Evolutionary conservation across 1,140 invertebrate genomes (phyloP).

Genomic region (Drosophila teissieri): DNA sequence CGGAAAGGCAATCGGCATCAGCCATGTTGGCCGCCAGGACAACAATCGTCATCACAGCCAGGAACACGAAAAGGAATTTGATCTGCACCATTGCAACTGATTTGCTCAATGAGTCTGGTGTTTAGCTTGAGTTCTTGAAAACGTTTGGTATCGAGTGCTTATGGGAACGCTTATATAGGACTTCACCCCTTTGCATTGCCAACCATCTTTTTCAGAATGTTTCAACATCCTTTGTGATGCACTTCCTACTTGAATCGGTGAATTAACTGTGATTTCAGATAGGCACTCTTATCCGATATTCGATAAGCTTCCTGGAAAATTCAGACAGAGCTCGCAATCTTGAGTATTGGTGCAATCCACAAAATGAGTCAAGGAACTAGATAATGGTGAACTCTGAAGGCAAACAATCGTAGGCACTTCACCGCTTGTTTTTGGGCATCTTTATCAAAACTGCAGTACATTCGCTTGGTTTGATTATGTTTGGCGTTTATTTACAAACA

Average conservation of each 20-base stretch:
- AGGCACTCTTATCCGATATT: background rate
- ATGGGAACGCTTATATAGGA: background rate
- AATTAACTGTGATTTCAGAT: background rate
- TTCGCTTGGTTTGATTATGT: constrained; percentile 53
- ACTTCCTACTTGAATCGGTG: too few species aligned
- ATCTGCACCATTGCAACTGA: constrained; percentile 10
- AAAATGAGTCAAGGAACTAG: background rate
- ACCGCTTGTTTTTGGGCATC: too few species aligned
- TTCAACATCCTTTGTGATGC: background rate
- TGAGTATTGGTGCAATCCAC: background rate
- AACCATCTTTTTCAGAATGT: background rate
- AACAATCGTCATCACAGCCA: constrained; percentile 3
- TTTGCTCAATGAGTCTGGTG: background rate
- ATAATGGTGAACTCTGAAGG: background rate
- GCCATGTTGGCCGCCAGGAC: background rate
- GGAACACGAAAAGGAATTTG: constrained; percentile 8
- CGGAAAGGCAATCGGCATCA: constrained; percentile 2
- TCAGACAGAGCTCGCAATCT: background rate
- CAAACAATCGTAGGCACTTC: too few species aligned
- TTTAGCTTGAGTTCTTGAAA: background rate
- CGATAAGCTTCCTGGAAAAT: background rate
- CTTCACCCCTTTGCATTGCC: background rate
- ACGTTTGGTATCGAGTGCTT: background rate
- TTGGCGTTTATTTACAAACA: constrained; percentile 69
- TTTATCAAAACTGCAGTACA: background rate